A percentile compares a stretch with the other conserved stretches of the same genome.
Evolutionary conservation across 1,140 invertebrate genomes (phyloP).

Genomic region (Ylistrum balloti): DNA sequence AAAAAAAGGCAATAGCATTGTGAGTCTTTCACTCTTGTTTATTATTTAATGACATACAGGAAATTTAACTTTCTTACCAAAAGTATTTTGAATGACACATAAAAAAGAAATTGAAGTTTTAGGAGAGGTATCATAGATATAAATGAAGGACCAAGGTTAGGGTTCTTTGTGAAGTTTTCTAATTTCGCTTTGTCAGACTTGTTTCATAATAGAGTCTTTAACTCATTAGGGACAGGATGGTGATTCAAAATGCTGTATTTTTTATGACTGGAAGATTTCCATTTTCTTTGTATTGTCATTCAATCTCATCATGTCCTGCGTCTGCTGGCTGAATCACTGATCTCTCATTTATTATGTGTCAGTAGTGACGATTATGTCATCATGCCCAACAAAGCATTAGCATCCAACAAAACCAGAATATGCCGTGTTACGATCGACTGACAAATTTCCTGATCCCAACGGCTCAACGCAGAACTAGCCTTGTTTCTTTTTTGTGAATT

Average conservation of each 20-base stretch:
- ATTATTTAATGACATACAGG: not conserved
- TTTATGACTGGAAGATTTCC: not conserved
- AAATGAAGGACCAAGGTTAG: no score
- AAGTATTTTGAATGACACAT: not conserved
- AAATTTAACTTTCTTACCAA: not conserved
- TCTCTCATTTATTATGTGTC: slow-evolving; percentile 17
- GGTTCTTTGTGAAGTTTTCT: no score
- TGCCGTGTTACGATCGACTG: not conserved
- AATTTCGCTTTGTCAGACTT: not conserved
- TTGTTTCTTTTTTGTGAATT: not conserved
- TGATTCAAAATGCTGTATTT: not conserved
- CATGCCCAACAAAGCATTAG: not conserved
- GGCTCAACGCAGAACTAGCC: not conserved
- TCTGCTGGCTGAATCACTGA: slow-evolving; percentile 4
- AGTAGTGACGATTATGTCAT: slow-evolving; percentile 22
- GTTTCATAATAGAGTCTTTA: no score
- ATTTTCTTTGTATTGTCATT: slow-evolving; percentile 17
- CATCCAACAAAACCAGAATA: not conserved
- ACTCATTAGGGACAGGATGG: not conserved
- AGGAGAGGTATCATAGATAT: not conserved
- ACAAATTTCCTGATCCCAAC: not conserved
- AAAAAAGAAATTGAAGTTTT: no score
- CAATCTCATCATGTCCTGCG: not conserved
- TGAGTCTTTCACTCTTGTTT: not conserved
- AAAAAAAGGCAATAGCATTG: no score